Percentiles rank a stretch among this genome's conserved stretches.
Conservation (phyloP, 2,797 vertebrate genomes). For the Chromis chromis region DNA sequence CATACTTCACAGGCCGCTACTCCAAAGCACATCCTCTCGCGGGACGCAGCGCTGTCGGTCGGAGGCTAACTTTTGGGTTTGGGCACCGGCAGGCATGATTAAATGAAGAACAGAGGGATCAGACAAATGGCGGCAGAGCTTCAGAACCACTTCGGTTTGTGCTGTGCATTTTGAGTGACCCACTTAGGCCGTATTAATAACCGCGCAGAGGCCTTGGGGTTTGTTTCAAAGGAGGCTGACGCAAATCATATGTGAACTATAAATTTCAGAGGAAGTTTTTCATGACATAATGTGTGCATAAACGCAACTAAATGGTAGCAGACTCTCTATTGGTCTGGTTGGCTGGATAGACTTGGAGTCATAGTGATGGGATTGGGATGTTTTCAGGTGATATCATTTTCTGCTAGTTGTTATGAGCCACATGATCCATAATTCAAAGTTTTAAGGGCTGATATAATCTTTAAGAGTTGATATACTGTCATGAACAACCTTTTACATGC, state of each 20-base stretch:
- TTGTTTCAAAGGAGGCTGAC: slow-evolving; percentile 12
- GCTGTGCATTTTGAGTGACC: slow-evolving; percentile 53
- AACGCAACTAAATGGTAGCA: slow-evolving; percentile 11
- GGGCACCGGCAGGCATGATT: slow-evolving; percentile 57
- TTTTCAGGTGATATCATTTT: too few species aligned
- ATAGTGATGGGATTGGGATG: too few species aligned
- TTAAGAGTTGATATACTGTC: neutral
- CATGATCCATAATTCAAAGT: neutral
- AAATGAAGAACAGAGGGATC: slow-evolving; percentile 59
- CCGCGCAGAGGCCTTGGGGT: slow-evolving; percentile 22
- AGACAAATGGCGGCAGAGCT: slow-evolving; percentile 43
- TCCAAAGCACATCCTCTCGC: slow-evolving; percentile 45
- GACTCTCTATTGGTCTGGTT: neutral
- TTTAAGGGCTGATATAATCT: neutral
- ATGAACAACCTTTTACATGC: too few species aligned
- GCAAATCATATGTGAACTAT: slow-evolving; percentile 24
- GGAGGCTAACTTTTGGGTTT: slow-evolving; percentile 50
- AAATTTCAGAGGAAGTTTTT: neutral
- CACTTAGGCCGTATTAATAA: slow-evolving; percentile 63
- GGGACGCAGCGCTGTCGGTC: slow-evolving; percentile 42
- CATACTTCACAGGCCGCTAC: slow-evolving; percentile 27
- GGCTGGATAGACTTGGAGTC: neutral
- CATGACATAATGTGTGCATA: slow-evolving; percentile 1
- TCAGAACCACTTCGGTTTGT: slow-evolving; percentile 41
- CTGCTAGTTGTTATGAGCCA: too few species aligned